Conservation (phyloP, 2,113 vertebrate genomes). For the Vulpes vulpes region DNA sequence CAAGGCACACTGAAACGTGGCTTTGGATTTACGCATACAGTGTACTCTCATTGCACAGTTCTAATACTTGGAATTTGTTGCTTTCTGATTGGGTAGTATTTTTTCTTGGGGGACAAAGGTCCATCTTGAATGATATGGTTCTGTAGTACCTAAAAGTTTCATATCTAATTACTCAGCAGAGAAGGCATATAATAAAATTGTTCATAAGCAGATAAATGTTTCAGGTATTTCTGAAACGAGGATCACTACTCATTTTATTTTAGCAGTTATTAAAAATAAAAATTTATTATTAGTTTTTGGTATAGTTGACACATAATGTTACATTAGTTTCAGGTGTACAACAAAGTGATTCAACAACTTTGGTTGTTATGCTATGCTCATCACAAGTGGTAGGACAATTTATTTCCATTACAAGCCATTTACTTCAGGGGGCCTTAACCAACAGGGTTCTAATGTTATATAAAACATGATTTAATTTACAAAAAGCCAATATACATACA, state of each 20-base stretch:
- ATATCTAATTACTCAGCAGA: background rate
- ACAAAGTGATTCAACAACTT: background rate
- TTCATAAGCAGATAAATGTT: background rate
- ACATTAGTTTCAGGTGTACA: background rate
- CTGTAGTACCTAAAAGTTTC: background rate
- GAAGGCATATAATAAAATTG: background rate
- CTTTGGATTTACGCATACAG: background rate
- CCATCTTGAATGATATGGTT: background rate
- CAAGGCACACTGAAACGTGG: background rate
- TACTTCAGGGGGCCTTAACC: background rate
- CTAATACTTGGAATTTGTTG: background rate
- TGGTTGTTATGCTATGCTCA: background rate
- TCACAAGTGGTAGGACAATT: background rate
- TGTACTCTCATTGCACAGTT: background rate
- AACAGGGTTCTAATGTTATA: background rate
- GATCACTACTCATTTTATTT: background rate
- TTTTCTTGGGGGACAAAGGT: background rate
- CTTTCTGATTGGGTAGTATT: background rate
- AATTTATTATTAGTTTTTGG: too few relatives aligned
- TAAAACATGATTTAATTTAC: slow-evolving; percentile 6
- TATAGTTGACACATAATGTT: background rate
- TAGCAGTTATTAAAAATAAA: background rate
- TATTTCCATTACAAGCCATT: background rate
- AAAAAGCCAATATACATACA: background rate
- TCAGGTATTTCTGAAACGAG: background rate